Evolutionary conservation across 2,888 invertebrate genomes (phyloP), one percentile per base, ranked within the genome.

Genomic region (Synanthedon formicaeformis): DNA sequence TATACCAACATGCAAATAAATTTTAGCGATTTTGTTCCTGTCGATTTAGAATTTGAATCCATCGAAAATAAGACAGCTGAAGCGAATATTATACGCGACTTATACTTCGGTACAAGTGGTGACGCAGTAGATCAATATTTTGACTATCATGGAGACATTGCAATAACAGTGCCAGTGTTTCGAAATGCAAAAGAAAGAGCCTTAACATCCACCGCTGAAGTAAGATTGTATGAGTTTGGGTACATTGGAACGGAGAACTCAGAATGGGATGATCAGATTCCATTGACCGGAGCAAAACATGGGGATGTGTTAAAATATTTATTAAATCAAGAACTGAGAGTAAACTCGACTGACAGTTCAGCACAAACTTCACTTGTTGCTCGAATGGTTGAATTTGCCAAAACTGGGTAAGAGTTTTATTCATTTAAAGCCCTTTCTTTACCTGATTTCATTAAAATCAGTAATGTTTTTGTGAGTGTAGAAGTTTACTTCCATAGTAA

Each of bases 61-160:
- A 55, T 57, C 3, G 54, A 52, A 3, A 41, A 41, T 13, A 41
- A 5, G 13, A 71, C 71, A 0, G 58, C 57, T 4, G 63, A 67
- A 6, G 65, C 66, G 0, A 62, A 67, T 10, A 53, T 55, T 2
- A 73, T 86, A 16, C 68, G 73, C 18, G 63, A 73, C 1, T 73
- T 67, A 52, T 87, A 87, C 58, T 86, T 86, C 50, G 60, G 61
- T 1, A 66, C 67, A 8, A 68, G 60, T 16, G 74, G 77, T 66
- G 72, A 62, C 2, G 72, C 71, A 1, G 76, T 84, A 52, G 71
- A 77, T 52, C 81, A 84, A 56, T 87, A 64, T 55, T 66, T 87
- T 34, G 76, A 77, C 13, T 87, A 75, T 54, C 65, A 81, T 41
- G 86, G 87, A 16, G 87, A 87, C 50, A 75, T 73, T 4, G 60